These are phyloP conservation scores for Chroicocephalus ridibundus DNA, from an alignment of 2,113 vertebrate species.

Conservation along the genomic window DNA sequence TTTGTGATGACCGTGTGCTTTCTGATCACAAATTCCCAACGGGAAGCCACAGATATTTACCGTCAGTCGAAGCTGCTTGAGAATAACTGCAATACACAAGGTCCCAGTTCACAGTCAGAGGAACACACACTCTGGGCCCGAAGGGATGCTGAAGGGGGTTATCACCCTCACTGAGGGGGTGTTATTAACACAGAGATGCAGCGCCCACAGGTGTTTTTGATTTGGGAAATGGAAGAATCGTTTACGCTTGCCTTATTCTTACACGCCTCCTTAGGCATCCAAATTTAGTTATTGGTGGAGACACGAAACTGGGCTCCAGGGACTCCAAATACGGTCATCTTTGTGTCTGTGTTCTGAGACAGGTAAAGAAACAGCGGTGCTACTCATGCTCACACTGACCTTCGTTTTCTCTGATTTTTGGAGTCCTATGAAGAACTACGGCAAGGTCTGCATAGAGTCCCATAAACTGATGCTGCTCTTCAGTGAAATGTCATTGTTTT, in stretches of 20 bases:
- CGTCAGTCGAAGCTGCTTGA: neutral
- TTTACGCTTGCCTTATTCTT: neutral
- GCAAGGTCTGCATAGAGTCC: neutral
- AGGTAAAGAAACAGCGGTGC: neutral
- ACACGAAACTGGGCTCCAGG: neutral
- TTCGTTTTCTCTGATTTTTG: neutral
- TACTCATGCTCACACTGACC: neutral
- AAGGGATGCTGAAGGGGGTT: neutral
- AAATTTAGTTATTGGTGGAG: neutral
- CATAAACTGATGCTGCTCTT: neutral
- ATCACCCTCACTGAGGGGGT: neutral
- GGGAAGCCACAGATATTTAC: neutral
- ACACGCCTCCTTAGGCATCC: neutral
- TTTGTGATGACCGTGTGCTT: neutral
- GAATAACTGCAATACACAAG: neutral
- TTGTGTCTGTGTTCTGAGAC: neutral
- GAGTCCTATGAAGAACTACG: neutral
- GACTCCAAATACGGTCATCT: neutral
- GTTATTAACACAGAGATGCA: neutral
- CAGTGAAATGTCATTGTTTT: neutral
- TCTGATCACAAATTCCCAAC: neutral
- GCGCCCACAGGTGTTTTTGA: neutral
- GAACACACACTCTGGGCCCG: fast-evolving
- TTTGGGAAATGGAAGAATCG: neutral
- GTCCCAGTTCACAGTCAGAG: neutral